Percentiles rank a stretch among this genome's conserved stretches.
phyloP scores from a whole-genome alignment of 2,113 vertebrate species.

The Sinocyclocheilus maitianheensis region DNA sequence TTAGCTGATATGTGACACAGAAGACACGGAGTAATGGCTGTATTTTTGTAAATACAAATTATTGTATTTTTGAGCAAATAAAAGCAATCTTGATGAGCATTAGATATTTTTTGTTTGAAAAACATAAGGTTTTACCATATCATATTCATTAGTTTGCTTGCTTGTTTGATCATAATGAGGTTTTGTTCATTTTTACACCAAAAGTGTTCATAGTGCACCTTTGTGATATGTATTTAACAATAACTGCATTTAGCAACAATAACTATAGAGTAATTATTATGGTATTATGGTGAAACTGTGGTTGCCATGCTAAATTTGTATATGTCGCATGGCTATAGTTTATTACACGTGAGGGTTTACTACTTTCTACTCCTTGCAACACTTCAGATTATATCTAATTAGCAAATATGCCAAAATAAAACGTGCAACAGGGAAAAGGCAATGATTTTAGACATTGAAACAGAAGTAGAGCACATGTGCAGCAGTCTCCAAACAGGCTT shows the following conservation, averaged over 20 bases:
- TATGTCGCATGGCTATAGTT: neutral
- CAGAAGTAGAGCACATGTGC: constrained; percentile 38
- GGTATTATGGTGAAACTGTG: neutral
- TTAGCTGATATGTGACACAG: no score
- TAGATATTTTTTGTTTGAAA: no score
- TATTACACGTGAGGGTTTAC: neutral
- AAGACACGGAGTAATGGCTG: no score
- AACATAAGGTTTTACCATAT: no score
- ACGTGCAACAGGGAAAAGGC: neutral
- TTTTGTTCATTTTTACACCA: neutral
- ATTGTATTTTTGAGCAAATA: no score
- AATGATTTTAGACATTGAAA: constrained; percentile 15
- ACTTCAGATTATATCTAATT: constrained; percentile 10
- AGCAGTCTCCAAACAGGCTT: constrained; percentile 37
- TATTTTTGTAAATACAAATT: no score
- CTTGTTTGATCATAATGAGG: neutral
- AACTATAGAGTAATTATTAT: neutral
- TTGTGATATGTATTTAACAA: neutral
- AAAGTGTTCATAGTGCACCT: neutral
- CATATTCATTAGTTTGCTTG: no score
- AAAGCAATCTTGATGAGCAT: no score
- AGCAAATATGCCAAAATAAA: constrained; percentile 8
- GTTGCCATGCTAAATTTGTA: neutral
- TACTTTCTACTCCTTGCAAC: neutral
- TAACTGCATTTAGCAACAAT: neutral